A percentile compares a stretch with the other conserved stretches of the same genome.
phyloP scores from a whole-genome alignment of 2,888 invertebrate genomes.

The Malthinus seriepunctatus region DNA sequence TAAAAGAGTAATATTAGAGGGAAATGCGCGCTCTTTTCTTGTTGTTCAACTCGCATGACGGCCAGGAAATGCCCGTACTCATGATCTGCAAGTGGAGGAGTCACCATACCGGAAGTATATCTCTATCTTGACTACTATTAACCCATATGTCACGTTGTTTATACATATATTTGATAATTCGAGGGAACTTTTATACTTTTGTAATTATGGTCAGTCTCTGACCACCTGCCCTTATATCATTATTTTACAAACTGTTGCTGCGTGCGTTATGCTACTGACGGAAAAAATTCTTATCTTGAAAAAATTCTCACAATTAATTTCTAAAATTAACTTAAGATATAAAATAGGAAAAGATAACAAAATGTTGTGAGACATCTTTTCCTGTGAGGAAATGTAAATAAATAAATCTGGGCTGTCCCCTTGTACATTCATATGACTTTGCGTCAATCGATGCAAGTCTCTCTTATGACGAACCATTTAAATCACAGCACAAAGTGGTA shows the following conservation, averaged over 20 bases:
- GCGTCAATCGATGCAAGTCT: conserved; percentile 33
- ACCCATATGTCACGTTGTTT: conserved; percentile 47
- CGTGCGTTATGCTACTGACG: no score
- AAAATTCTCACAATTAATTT: conserved; percentile 1
- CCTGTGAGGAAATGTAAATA: conserved; percentile 24
- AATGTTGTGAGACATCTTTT: conserved; percentile 14
- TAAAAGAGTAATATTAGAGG: conserved; percentile 14
- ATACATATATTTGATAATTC: conserved; percentile 28
- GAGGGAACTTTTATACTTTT: conserved; percentile 23
- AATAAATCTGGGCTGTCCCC: conserved; percentile 26
- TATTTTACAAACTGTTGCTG: conserved; percentile 11
- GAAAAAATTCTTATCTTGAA: no score
- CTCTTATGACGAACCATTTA: conserved; percentile 34
- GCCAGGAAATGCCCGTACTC: conserved; percentile 49
- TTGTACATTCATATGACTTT: conserved; percentile 26
- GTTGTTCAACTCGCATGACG: conserved; percentile 51
- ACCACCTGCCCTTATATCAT: conserved; percentile 22
- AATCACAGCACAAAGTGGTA: conserved; percentile 37
- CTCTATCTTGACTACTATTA: conserved; percentile 39
- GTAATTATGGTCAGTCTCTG: conserved; percentile 16
- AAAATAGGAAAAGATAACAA: conserved; percentile 20
- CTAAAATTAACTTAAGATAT: conserved; percentile 15
- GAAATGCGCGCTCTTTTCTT: conserved; percentile 40
- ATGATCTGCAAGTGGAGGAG: conserved; percentile 42
- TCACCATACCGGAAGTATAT: conserved; percentile 43